These are phyloP conservation scores for Gadus macrocephalus DNA, from an alignment of 2,113 vertebrate species.

Conservation along the genomic window DNA sequence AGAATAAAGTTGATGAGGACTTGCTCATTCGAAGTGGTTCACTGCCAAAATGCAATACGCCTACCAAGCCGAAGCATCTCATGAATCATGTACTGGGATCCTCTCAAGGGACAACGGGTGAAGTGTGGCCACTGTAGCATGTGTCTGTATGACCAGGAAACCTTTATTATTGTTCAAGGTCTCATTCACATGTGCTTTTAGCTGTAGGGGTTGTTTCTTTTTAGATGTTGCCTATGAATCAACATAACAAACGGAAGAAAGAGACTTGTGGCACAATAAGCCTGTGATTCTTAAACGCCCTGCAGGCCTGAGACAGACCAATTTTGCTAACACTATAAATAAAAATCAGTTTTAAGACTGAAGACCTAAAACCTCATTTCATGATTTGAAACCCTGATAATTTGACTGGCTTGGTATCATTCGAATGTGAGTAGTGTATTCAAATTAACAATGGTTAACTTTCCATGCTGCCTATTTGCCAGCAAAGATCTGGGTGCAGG, in stretches of 20 bases:
- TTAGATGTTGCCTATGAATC: slow-evolving; percentile 55
- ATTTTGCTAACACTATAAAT: slow-evolving; percentile 29
- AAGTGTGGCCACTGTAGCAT: slow-evolving; percentile 65
- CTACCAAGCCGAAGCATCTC: slow-evolving; percentile 72
- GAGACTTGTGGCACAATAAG: slow-evolving; percentile 44
- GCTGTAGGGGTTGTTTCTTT: slow-evolving; percentile 29
- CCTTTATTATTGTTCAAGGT: slow-evolving; percentile 55
- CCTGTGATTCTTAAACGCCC: slow-evolving; percentile 52
- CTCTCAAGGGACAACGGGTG: slow-evolving; percentile 38
- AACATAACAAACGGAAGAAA: slow-evolving; percentile 5
- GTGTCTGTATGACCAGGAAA: slow-evolving; percentile 52
- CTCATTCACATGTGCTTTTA: slow-evolving; percentile 57
- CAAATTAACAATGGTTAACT: too few species aligned
- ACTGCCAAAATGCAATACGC: slow-evolving; percentile 96
- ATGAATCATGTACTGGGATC: slow-evolving; percentile 61
- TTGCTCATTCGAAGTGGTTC: slow-evolving; percentile 97
- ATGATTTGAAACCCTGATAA: slow-evolving; percentile 40
- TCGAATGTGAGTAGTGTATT: too few species aligned
- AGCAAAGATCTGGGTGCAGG: too few species aligned
- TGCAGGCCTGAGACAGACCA: slow-evolving; percentile 40
- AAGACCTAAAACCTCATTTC: slow-evolving; percentile 50
- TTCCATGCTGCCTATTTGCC: too few species aligned
- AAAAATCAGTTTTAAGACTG: slow-evolving; percentile 29
- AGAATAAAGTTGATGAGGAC: slow-evolving; percentile 77
- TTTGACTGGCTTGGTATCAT: too few species aligned